Conservation (phyloP, 2,888 invertebrate genomes). For the Plagodis pulveraria region DNA sequence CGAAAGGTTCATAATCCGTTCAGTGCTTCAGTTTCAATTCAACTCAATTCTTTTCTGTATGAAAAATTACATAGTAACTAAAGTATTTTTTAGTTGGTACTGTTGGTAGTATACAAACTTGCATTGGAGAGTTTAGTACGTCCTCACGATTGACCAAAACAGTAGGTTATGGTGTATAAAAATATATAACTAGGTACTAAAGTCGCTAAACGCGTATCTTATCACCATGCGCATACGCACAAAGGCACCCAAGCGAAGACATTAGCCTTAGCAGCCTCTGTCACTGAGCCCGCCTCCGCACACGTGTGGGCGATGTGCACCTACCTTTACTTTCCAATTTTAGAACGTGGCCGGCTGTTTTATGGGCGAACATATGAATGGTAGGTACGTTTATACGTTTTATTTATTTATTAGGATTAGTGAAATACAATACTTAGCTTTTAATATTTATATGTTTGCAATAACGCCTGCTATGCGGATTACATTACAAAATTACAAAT, state of each 20-base stretch:
- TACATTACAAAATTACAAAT: too few species aligned
- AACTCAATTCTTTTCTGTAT: too few species aligned
- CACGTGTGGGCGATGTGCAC: constrained; percentile 51
- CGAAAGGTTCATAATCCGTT: too few species aligned
- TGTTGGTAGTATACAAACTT: too few species aligned
- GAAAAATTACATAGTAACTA: too few species aligned
- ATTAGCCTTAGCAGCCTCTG: constrained; percentile 27
- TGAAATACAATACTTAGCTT: not conserved
- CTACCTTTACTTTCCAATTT: constrained; percentile 71
- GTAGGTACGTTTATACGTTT: not conserved
- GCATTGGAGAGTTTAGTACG: too few species aligned
- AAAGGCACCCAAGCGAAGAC: constrained; percentile 35
- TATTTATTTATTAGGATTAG: too few species aligned
- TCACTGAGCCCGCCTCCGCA: constrained; percentile 53
- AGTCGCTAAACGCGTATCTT: not conserved
- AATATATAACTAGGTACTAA: not conserved
- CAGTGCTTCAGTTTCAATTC: too few species aligned
- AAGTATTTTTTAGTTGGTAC: too few species aligned
- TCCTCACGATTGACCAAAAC: too few species aligned
- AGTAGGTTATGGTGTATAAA: not conserved
- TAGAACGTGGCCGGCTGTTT: constrained; percentile 45
- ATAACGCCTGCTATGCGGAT: too few species aligned
- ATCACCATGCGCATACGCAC: not conserved
- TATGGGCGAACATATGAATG: constrained; percentile 18
- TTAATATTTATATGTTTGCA: too few species aligned